These are phyloP conservation scores for Chrysomela aeneicollis DNA, from an alignment of 2,888 invertebrate species.

Conservation along the genomic window DNA sequence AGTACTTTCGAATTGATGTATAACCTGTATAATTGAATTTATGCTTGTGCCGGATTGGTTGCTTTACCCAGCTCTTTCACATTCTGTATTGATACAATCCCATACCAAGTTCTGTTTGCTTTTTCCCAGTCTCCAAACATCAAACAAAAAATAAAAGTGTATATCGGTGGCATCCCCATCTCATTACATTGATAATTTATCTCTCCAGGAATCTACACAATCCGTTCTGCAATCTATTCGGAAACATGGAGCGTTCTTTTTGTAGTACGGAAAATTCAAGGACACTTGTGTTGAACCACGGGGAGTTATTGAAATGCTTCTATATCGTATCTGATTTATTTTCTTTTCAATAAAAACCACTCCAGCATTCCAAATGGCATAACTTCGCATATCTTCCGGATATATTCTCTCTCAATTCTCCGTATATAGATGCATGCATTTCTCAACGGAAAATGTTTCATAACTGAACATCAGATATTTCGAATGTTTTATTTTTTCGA, in stretches of 20 bases:
- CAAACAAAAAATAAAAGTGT: slow-evolving; percentile 29
- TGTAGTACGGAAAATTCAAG: slow-evolving; percentile 42
- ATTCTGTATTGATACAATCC: too few species aligned
- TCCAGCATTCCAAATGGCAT: slow-evolving; percentile 49
- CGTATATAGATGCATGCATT: slow-evolving; percentile 25
- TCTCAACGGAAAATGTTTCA: slow-evolving; percentile 28
- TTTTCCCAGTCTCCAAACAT: slow-evolving; percentile 21
- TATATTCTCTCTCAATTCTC: slow-evolving; percentile 27
- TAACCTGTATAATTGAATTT: too few species aligned
- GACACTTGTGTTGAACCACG: slow-evolving; percentile 41
- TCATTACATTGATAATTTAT: slow-evolving; percentile 41
- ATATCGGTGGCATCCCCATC: slow-evolving; percentile 33
- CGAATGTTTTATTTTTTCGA: slow-evolving; percentile 21
- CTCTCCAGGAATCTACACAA: slow-evolving; percentile 29
- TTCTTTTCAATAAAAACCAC: slow-evolving; percentile 53
- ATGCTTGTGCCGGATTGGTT: too few species aligned
- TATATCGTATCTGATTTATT: slow-evolving; percentile 54
- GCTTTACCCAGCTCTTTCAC: too few species aligned
- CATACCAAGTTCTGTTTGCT: neutral
- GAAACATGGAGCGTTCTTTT: slow-evolving; percentile 36
- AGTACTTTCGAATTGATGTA: too few species aligned
- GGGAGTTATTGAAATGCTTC: slow-evolving; percentile 54
- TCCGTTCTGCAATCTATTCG: slow-evolving; percentile 35
- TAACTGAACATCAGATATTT: slow-evolving; percentile 34
- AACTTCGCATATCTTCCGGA: slow-evolving; percentile 40